These are phyloP conservation scores for Synergus japonicus DNA, from an alignment of 2,888 invertebrate genomes.

Conservation along the genomic window DNA sequence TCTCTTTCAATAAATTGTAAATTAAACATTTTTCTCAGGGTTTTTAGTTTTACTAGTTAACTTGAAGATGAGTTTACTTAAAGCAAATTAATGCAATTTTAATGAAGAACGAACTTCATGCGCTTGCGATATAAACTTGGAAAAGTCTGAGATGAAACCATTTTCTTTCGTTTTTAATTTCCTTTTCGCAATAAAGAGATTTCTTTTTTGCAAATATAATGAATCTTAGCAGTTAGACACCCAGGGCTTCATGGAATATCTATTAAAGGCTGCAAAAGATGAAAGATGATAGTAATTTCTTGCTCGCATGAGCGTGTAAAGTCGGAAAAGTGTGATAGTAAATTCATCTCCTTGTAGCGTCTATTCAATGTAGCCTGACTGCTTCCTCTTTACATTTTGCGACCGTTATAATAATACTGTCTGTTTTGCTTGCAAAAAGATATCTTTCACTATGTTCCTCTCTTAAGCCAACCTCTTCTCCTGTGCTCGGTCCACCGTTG, in stretches of 20 bases:
- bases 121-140: too few relatives aligned
- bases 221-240: background rate
- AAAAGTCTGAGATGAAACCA: too few relatives aligned
- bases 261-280: background rate
- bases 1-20: too few relatives aligned
- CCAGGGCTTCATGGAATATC: background rate
- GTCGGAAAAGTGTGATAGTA: conserved; percentile 11
- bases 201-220: background rate
- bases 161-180: background rate
- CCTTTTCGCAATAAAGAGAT: background rate
- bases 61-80: too few relatives aligned
- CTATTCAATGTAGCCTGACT: background rate
- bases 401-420: conserved; percentile 25
- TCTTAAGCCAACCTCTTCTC: background rate
- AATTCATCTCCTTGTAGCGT: conserved; percentile 19
- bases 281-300: conserved; percentile 12
- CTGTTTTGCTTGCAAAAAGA: background rate
- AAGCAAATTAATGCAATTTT: too few relatives aligned
- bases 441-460: conserved; percentile 13
- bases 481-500: conserved; percentile 1
- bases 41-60: too few relatives aligned
- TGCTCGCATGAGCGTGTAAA: conserved; percentile 18
- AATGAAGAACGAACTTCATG: too few relatives aligned
- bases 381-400: conserved; percentile 10
- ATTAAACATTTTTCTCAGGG: too few relatives aligned